These are phyloP conservation scores for Enteromius argenteus DNA, from an alignment of 2,797 vertebrate genomes.

Conservation along the genomic window DNA sequence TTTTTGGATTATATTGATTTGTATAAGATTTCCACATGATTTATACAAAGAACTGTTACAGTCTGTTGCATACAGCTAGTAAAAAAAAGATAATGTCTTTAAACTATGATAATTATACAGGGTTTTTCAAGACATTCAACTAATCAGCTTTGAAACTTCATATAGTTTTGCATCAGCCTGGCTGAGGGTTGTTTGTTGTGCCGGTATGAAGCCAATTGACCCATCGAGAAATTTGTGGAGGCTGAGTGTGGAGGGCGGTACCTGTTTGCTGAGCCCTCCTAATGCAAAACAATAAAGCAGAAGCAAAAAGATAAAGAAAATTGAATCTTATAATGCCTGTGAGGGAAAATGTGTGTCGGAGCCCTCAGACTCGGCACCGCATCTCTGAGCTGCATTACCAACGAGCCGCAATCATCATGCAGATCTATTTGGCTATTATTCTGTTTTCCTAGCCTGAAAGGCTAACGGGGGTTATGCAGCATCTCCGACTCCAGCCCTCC, in stretches of 20 bases:
- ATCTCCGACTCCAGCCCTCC: conserved; percentile 33
- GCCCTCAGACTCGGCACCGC: conserved; percentile 49
- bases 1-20: not conserved
- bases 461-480: conserved; percentile 24
- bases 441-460: conserved; percentile 54
- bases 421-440: conserved; percentile 66
- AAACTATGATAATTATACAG: not conserved
- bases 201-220: conserved; percentile 7
- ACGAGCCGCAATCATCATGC: conserved; percentile 68
- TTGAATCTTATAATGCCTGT: conserved; percentile 65
- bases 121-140: not conserved
- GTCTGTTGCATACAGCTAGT: not conserved
- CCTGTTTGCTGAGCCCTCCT: conserved; percentile 24
- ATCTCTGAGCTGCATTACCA: conserved; percentile 60
- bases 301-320: conserved; percentile 67
- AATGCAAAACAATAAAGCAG: conserved; percentile 68
- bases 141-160: not conserved
- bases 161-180: not conserved
- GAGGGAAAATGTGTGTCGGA: conserved; percentile 57
- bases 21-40: too few relatives aligned
- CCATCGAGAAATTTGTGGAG: conserved; percentile 10
- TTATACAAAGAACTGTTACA: not conserved
- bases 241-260: conserved; percentile 17
- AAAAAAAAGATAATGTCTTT: not conserved
- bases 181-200: not conserved